Base-by-base conservation (phyloP, 2,888 invertebrate species). In the Amiota mariae region DNA sequence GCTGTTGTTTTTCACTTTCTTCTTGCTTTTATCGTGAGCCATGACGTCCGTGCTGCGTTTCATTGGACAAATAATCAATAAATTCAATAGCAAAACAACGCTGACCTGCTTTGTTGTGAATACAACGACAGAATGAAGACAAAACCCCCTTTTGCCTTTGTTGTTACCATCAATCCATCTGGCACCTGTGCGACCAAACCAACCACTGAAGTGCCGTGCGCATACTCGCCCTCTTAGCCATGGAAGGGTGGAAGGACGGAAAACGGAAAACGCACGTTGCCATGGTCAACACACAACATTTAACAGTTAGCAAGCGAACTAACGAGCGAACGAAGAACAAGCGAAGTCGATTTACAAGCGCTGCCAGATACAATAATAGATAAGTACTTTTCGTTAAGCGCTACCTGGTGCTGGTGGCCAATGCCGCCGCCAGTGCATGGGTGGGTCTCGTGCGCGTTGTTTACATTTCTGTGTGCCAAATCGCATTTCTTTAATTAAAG, bases 61-160 rank as follows among this genome's bases (percentile, higher is more conserved):
- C 48, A 66, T 68, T 68, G 54, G 12, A 8, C 77, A 84, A 82
- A 82, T 77, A 85, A 84, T 85, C 85, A 81, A 84, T 85, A 85
- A 61, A 74, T 67, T 72, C 84, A 85, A 82, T 83, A 79, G 71
- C 64, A 73, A 78, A 59, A 70, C 77, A 72, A 66, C 24, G 56
- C 70, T 82, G 82, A 82, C 84, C 84, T 77, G 84, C 82, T 83
- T 80, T 68, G 54, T 68, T 59, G 59, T 20, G 15, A 63, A 63
- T 59, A 12, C 63, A 11, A 79, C 54, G 20, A 59, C 11, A 59
- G 59, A 24, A 24, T 59, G n/a, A 59, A n/a, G 15, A 20, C 59
- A 24, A 24, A 49, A 67, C 68, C 70, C 64, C 74, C 68, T 51
- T 51, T 46, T 47, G 10, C 47, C 15, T 18, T 48, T 57, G 57